A percentile compares a stretch with the other conserved stretches of the same genome.
Evolutionary conservation across 2,113 vertebrate genomes (phyloP).

Genomic region (Arenaria interpres): DNA sequence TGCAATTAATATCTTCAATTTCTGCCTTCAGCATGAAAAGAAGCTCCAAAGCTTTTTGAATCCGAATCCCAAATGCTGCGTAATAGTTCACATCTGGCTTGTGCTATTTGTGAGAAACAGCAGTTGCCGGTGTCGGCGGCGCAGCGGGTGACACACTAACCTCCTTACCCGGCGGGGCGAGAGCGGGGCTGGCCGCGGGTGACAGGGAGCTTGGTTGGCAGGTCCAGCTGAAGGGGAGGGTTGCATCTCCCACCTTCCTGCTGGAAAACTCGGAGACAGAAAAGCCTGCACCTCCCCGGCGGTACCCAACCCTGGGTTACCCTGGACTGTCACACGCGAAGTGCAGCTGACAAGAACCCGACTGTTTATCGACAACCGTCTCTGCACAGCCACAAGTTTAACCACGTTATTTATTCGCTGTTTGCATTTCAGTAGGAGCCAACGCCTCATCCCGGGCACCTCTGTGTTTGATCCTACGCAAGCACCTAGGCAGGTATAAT

Average conservation of each 20-base stretch:
- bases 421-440: not conserved
- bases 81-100: conserved; percentile 73
- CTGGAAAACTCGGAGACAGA: not conserved
- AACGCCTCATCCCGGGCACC: not conserved
- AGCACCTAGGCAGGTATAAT: not conserved
- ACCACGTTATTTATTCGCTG: not conserved
- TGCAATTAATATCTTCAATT: conserved; percentile 74
- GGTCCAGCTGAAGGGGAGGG: not conserved
- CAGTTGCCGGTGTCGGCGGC: not conserved
- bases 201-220: not conserved
- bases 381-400: not conserved
- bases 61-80: conserved; percentile 66
- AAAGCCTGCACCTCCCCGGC: not conserved
- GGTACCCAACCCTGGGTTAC: not conserved
- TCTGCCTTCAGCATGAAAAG: conserved; percentile 66
- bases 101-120: conserved; percentile 3
- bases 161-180: not conserved
- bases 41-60: conserved; percentile 56
- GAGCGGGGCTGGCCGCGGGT: not conserved
- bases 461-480: not conserved
- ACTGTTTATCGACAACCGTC: not conserved
- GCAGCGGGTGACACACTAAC: not conserved
- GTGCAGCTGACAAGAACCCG: not conserved
- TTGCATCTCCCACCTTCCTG: not conserved
- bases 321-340: not conserved